phyloP scores from a whole-genome alignment of 2,797 vertebrate genomes.

The Echeneis naucrates region DNA sequence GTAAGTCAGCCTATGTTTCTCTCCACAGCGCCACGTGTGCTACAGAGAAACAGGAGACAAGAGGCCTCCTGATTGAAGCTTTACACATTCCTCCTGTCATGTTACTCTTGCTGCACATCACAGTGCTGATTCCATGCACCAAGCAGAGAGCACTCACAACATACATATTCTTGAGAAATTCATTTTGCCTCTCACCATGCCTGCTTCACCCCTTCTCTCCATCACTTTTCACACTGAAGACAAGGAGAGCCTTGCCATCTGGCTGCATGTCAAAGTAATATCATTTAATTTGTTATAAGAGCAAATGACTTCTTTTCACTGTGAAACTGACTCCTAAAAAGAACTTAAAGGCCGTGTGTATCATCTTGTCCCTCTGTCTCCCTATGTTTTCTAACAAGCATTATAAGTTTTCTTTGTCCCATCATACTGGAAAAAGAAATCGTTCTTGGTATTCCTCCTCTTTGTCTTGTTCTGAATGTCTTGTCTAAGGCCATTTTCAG shows the following conservation, averaged over 20 bases:
- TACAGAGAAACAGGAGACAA: constrained; percentile 34
- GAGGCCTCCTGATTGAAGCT: constrained; percentile 76
- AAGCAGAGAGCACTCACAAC: constrained; percentile 57
- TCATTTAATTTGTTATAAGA: constrained; percentile 83
- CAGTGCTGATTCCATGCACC: constrained; percentile 51
- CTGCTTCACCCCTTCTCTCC: constrained; percentile 56
- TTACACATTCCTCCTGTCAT: constrained; percentile 64
- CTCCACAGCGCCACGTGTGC: constrained; percentile 59
- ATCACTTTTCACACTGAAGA: constrained; percentile 66
- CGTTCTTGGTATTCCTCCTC: constrained; percentile 62
- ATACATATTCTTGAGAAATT: constrained; percentile 60
- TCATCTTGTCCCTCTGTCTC: constrained; percentile 32
- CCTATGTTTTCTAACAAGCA: constrained; percentile 25
- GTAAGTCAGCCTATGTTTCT: constrained; percentile 71
- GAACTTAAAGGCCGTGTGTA: constrained; percentile 40
- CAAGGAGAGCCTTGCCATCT: constrained; percentile 80
- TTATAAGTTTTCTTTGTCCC: constrained; percentile 66
- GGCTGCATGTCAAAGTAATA: constrained; percentile 82
- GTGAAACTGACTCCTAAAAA: constrained; percentile 61
- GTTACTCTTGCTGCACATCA: constrained; percentile 56
- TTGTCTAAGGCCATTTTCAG: constrained; percentile 68
- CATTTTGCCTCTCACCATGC: constrained; percentile 62
- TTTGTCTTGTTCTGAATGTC: constrained; percentile 68
- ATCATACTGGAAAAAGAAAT: constrained; percentile 50
- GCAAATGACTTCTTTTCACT: constrained; percentile 82